These are phyloP conservation scores for Sparus aurata DNA, from an alignment of 2,797 vertebrate genomes.

Conservation along the genomic window DNA sequence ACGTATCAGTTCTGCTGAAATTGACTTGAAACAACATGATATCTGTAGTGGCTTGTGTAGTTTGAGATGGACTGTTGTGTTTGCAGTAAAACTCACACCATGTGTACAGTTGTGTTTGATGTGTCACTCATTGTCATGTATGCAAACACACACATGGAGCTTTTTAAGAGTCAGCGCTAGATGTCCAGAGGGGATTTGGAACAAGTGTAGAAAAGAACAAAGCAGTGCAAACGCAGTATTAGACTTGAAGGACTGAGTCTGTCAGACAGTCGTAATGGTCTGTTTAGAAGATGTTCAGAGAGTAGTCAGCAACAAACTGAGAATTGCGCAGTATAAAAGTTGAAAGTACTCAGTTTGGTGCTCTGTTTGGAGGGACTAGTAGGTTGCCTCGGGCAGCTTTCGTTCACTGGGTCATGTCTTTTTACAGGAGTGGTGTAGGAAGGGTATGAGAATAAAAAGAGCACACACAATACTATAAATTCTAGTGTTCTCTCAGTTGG, in stretches of 20 bases:
- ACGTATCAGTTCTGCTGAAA: not conserved
- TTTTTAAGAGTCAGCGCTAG: not conserved
- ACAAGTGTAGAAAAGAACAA: not conserved
- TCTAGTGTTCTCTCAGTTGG: not conserved
- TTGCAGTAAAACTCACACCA: not conserved
- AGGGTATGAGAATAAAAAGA: slow-evolving; percentile 1
- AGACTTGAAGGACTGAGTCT: not conserved
- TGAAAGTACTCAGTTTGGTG: slow-evolving; percentile 25
- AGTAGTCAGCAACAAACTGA: slow-evolving; percentile 12
- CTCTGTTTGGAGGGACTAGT: slow-evolving; percentile 2
- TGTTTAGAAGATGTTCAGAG: slow-evolving; percentile 11
- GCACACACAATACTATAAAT: slow-evolving; percentile 3
- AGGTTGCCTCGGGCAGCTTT: slow-evolving; percentile 12
- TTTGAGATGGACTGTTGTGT: not conserved
- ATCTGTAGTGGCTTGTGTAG: not conserved
- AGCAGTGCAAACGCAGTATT: not conserved
- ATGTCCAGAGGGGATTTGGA: not conserved
- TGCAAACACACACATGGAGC: not conserved
- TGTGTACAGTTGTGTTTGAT: not conserved
- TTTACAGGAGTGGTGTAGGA: slow-evolving; percentile 23
- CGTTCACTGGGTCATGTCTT: slow-evolving; percentile 24
- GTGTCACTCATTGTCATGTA: not conserved
- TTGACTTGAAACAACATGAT: not conserved
- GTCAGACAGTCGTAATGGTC: not conserved
- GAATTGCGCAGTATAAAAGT: slow-evolving; percentile 20